phyloP scores from a whole-genome alignment of 2,797 vertebrate genomes.

The Clamator glandarius region DNA sequence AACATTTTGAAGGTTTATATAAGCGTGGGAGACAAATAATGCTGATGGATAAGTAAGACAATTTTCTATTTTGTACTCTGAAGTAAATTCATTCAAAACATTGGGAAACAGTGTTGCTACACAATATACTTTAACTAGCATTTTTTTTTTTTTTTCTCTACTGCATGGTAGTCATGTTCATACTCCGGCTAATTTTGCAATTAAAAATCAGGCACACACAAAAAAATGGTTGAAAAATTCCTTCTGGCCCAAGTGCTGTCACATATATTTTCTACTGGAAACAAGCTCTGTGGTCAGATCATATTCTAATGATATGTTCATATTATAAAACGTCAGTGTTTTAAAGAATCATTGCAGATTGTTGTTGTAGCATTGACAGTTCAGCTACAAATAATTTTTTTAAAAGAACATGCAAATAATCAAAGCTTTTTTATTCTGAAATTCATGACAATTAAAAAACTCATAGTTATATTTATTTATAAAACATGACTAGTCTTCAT shows the following conservation, averaged over 20 bases:
- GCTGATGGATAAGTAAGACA: background rate
- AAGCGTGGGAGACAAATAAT: background rate
- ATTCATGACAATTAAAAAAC: background rate
- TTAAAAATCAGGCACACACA: background rate
- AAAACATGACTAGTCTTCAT: background rate
- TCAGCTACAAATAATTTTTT: background rate
- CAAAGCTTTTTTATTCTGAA: background rate
- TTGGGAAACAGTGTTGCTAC: background rate
- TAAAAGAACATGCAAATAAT: background rate
- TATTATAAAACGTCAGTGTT: background rate
- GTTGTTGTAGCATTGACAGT: background rate
- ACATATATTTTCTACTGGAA: background rate
- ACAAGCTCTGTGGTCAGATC: background rate
- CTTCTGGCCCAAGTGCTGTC: background rate
- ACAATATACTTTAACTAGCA: background rate
- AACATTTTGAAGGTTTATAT: background rate
- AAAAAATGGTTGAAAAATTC: background rate
- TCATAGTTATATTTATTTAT: background rate
- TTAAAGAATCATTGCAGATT: background rate
- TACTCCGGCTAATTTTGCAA: background rate
- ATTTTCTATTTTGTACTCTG: slow-evolving; percentile 6
- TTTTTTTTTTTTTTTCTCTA: background rate
- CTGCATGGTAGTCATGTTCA: background rate
- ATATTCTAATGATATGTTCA: background rate
- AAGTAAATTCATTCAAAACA: background rate